Conservation (phyloP, 2,797 vertebrate genomes). For the Lycodopsis pacificus region DNA sequence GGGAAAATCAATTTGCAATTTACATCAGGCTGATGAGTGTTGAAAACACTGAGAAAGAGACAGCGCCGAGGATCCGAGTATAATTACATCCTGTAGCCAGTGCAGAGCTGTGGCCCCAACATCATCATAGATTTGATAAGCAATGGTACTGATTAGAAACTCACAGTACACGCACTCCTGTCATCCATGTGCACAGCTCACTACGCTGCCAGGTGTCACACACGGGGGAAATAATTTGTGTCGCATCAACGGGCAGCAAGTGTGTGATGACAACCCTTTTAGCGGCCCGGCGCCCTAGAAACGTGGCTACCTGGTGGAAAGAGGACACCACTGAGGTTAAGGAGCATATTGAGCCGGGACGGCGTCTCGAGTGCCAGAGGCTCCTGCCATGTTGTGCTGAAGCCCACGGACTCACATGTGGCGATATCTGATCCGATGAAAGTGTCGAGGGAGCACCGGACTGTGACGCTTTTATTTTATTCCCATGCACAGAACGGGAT, state of each 20-base stretch:
- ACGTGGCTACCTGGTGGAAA: constrained; percentile 56
- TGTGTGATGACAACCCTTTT: constrained; percentile 65
- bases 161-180: constrained; percentile 48
- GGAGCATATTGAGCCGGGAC: constrained; percentile 45
- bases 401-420: constrained; percentile 27
- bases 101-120: constrained; percentile 48
- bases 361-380: constrained; percentile 57
- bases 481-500: constrained; percentile 18
- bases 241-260: constrained; percentile 64
- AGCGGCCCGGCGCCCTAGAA: constrained; percentile 58
- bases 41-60: constrained; percentile 81
- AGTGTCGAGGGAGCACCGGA: constrained; percentile 44
- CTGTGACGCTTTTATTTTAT: constrained; percentile 43
- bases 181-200: constrained; percentile 57
- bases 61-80: constrained; percentile 63
- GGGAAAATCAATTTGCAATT: constrained; percentile 87
- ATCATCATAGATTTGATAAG: constrained; percentile 72
- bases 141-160: constrained; percentile 64
- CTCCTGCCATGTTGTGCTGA: constrained; percentile 50
- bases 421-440: constrained; percentile 56
- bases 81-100: constrained; percentile 77
- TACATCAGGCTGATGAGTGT: constrained; percentile 84
- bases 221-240: constrained; percentile 70
- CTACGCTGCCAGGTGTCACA: constrained; percentile 66
- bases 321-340: constrained; percentile 51